Percentiles rank a stretch among this genome's conserved stretches.
Evolutionary conservation across 2,888 invertebrate species (phyloP).

Genomic region (Mythimna impura): DNA sequence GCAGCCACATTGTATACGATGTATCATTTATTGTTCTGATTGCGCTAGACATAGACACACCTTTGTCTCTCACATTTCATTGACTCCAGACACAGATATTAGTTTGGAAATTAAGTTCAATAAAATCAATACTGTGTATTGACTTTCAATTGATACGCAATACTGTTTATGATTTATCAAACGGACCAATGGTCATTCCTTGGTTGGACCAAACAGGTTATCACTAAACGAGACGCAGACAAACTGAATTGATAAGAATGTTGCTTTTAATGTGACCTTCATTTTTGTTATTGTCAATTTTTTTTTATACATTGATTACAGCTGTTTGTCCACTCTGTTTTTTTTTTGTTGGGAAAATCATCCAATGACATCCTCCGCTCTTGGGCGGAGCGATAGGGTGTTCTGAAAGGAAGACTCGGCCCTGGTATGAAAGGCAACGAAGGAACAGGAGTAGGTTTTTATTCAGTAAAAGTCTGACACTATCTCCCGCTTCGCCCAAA

Average conservation of each 20-base stretch:
- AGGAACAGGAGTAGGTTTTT: no score
- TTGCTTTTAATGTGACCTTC: slow-evolving; percentile 12
- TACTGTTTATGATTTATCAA: background rate
- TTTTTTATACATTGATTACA: background rate
- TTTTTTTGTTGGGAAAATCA: no score
- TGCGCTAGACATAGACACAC: slow-evolving; percentile 2
- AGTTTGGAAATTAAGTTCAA: slow-evolving; percentile 18
- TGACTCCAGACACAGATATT: background rate
- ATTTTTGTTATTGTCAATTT: background rate
- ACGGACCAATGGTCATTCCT: background rate
- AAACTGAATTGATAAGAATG: slow-evolving; percentile 29
- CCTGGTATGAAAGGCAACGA: no score
- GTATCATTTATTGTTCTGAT: slow-evolving; percentile 1
- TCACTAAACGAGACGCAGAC: slow-evolving; percentile 16
- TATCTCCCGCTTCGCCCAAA: no score
- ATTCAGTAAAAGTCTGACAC: no score
- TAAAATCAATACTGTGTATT: slow-evolving; percentile 29
- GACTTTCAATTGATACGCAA: slow-evolving; percentile 36
- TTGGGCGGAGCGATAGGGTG: no score
- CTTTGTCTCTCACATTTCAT: slow-evolving; percentile 7
- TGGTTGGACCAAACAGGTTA: slow-evolving; percentile 42
- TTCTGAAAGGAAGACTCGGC: no score
- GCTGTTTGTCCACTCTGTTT: no score
- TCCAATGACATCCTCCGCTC: no score
- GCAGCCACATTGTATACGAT: background rate